Conservation (phyloP, 2,797 vertebrate species). For the Podarcis siculus region DNA sequence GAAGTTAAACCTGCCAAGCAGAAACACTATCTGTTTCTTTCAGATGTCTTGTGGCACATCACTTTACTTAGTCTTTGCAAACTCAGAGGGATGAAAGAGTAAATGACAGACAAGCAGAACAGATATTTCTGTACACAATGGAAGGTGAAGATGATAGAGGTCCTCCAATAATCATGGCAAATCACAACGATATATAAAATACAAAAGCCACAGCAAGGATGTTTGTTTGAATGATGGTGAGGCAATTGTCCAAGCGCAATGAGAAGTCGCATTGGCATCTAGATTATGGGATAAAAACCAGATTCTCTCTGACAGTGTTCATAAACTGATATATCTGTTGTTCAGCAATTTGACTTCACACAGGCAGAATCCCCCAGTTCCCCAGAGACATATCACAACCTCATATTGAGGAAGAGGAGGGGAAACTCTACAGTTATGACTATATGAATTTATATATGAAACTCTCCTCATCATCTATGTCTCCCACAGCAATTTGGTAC, state of each 20-base stretch:
- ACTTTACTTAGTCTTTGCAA: slow-evolving; percentile 5
- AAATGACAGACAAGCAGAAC: slow-evolving; percentile 19
- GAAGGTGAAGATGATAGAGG: neutral
- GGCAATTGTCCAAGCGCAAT: neutral
- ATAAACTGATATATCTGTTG: neutral
- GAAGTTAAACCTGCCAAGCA: neutral
- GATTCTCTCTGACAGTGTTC: neutral
- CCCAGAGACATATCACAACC: neutral
- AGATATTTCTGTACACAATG: neutral
- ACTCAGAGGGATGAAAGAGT: slow-evolving; percentile 27
- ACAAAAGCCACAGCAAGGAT: slow-evolving; percentile 1
- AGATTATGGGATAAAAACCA: neutral
- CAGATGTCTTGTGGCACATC: slow-evolving; percentile 25
- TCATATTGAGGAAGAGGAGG: neutral
- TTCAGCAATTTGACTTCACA: neutral
- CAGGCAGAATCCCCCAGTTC: neutral
- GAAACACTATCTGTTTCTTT: slow-evolving; percentile 30
- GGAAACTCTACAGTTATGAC: no score
- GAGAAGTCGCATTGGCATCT: neutral
- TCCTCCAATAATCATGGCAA: slow-evolving; percentile 13
- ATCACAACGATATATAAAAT: neutral
- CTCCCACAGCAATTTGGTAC: neutral
- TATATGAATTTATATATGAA: neutral
- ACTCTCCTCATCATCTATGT: neutral
- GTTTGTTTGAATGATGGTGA: neutral